A percentile compares a stretch with the other conserved stretches of the same genome.
Conservation (phyloP, 2,797 vertebrate genomes). For the Schizopygopsis pylzovi region DNA sequence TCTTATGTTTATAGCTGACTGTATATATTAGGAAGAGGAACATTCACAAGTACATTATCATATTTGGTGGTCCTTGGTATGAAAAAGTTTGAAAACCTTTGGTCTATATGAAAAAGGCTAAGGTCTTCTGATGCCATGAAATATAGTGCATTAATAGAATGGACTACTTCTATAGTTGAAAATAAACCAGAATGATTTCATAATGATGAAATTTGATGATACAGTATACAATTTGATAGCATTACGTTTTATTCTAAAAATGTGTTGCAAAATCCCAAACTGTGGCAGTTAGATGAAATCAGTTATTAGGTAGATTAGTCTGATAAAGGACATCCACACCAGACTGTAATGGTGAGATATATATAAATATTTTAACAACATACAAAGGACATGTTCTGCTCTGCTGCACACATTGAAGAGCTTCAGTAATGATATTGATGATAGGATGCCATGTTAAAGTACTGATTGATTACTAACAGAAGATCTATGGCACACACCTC, state of each 20-base stretch:
- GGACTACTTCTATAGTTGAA: not conserved
- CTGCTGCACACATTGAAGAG: not conserved
- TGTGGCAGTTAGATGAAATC: not conserved
- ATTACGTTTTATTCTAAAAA: not conserved
- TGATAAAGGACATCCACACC: not conserved
- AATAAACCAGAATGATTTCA: not conserved
- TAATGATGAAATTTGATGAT: not conserved
- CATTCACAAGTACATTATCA: not conserved
- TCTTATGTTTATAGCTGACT: not conserved
- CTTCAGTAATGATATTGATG: constrained; percentile 2
- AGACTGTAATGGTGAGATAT: constrained; percentile 11
- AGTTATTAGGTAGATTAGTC: not conserved
- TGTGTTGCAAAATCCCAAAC: not conserved
- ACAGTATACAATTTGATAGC: not conserved
- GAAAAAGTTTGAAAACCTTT: not conserved
- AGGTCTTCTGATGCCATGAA: not conserved
- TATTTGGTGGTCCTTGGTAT: not conserved
- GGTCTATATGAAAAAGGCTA: not conserved
- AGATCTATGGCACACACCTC: constrained; percentile 19
- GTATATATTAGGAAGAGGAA: not conserved
- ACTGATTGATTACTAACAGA: constrained; percentile 30
- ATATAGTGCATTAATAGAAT: not conserved
- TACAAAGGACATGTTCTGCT: not conserved
- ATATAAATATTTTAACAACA: constrained; percentile 15
- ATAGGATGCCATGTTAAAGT: not conserved